phyloP scores from a whole-genome alignment of 64 coral and sea anemone genomes.

The Porites lutea region DNA sequence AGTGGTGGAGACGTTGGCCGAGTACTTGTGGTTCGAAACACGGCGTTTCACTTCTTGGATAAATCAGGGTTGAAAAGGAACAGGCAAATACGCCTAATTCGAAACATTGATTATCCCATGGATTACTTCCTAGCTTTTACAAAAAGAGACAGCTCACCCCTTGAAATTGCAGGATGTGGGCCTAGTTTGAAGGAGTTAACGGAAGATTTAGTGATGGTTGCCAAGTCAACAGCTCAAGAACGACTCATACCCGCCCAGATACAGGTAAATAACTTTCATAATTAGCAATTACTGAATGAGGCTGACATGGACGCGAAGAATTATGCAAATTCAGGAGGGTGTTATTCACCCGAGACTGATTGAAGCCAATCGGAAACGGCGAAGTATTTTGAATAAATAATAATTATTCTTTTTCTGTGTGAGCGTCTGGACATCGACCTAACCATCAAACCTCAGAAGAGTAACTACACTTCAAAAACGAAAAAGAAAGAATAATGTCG shows the following conservation, averaged over 20 bases:
- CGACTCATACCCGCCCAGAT: not conserved
- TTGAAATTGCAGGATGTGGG: not conserved
- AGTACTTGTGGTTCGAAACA: slow-evolving; percentile 34
- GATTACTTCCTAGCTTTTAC: slow-evolving; percentile 16
- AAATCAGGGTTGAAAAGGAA: slow-evolving; percentile 19
- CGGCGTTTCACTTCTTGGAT: slow-evolving; percentile 35
- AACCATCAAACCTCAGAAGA: too few relatives aligned
- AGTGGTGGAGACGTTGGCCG: not conserved
- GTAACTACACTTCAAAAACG: too few relatives aligned
- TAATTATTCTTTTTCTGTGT: too few relatives aligned
- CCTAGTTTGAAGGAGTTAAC: not conserved
- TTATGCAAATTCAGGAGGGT: too few relatives aligned
- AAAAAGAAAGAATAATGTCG: too few relatives aligned
- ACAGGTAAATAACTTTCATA: not conserved
- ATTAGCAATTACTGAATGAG: too few relatives aligned
- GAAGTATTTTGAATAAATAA: too few relatives aligned
- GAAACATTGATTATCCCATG: slow-evolving; percentile 37
- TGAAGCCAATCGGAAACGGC: too few relatives aligned
- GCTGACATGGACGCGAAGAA: too few relatives aligned
- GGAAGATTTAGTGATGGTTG: not conserved
- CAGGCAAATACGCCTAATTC: slow-evolving; percentile 35
- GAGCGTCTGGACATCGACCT: too few relatives aligned
- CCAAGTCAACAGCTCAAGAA: not conserved
- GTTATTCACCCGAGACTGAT: too few relatives aligned
- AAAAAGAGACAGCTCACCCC: too few relatives aligned